These are phyloP conservation scores for Rhingia rostrata DNA, from an alignment of 2,888 invertebrate species.

Conservation along the genomic window DNA sequence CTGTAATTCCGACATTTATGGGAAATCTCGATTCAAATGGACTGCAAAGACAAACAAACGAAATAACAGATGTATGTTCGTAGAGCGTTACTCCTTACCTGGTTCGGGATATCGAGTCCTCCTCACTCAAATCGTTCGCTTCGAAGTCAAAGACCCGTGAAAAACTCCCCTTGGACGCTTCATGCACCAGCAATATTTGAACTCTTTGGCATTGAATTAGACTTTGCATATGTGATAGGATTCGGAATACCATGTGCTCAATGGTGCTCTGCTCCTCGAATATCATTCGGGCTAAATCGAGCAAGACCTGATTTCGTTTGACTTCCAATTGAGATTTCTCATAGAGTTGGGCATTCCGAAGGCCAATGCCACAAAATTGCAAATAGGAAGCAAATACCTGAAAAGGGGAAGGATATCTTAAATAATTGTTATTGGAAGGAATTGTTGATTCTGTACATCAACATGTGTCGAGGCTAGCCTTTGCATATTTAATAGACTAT, in stretches of 20 bases:
- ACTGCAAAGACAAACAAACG: constrained; percentile 83
- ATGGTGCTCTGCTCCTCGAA: constrained; percentile 98
- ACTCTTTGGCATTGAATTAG: constrained; percentile 97
- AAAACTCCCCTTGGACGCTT: constrained; percentile 95
- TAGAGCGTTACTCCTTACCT: constrained; percentile 83
- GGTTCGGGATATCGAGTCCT: constrained; percentile 91
- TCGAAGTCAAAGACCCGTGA: constrained; percentile 97
- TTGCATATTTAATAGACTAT: no score
- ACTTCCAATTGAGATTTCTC: constrained; percentile 97
- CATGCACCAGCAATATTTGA: constrained; percentile 95
- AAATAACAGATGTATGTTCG: neutral
- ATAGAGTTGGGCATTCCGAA: constrained; percentile 97
- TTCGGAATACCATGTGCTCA: constrained; percentile 96
- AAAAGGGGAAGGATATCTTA: constrained; percentile 3
- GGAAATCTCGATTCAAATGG: constrained; percentile 97
- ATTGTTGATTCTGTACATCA: no score
- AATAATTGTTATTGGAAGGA: no score
- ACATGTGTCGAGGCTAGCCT: no score
- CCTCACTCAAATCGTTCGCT: constrained; percentile 92
- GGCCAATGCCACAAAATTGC: constrained; percentile 97
- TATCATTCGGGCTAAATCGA: constrained; percentile 97
- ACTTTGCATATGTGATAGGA: constrained; percentile 96
- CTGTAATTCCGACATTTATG: constrained; percentile 97
- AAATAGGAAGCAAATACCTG: constrained; percentile 95
- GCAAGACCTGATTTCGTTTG: constrained; percentile 95